Percentiles rank a stretch among this genome's conserved stretches.
Conservation (phyloP, 1,140 invertebrate species). For the Drosophila virilis region DNA sequence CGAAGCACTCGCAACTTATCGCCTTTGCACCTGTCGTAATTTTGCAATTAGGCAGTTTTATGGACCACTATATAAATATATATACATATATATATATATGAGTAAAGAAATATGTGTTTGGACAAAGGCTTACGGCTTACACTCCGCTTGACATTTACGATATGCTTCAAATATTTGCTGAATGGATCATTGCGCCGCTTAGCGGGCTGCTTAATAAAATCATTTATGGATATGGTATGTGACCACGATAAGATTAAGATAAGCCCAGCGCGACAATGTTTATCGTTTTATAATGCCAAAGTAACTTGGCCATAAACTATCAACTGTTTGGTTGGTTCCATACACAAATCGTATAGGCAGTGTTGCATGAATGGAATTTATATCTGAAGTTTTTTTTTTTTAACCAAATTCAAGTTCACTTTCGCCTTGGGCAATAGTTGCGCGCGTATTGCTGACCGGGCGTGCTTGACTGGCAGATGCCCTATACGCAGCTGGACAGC, state of each 20-base stretch:
- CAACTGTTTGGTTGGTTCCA: background rate
- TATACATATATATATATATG: background rate
- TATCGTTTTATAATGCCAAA: constrained; percentile 23
- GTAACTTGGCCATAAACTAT: constrained; percentile 1
- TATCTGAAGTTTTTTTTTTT: background rate
- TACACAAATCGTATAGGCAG: too few relatives aligned
- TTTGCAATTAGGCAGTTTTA: constrained; percentile 29
- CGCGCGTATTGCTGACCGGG: too few relatives aligned
- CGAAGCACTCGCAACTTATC: constrained; percentile 9
- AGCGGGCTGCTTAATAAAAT: constrained; percentile 5
- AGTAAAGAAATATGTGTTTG: background rate
- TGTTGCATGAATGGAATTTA: background rate
- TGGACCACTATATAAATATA: constrained; percentile 1
- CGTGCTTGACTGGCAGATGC: too few relatives aligned
- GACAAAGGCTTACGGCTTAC: background rate
- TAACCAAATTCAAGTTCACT: background rate
- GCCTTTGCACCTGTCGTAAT: constrained; percentile 22
- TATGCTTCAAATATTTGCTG: constrained; percentile 27
- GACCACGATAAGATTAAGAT: constrained; percentile 44
- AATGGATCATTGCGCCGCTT: constrained; percentile 34
- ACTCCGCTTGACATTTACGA: constrained; percentile 15
- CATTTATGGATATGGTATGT: constrained; percentile 29
- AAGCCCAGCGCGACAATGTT: background rate
- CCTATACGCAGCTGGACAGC: too few relatives aligned
- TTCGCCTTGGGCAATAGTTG: background rate